Base-by-base conservation (phyloP, 2,888 invertebrate genomes). In the Poecilobothrus nobilitatus region DNA sequence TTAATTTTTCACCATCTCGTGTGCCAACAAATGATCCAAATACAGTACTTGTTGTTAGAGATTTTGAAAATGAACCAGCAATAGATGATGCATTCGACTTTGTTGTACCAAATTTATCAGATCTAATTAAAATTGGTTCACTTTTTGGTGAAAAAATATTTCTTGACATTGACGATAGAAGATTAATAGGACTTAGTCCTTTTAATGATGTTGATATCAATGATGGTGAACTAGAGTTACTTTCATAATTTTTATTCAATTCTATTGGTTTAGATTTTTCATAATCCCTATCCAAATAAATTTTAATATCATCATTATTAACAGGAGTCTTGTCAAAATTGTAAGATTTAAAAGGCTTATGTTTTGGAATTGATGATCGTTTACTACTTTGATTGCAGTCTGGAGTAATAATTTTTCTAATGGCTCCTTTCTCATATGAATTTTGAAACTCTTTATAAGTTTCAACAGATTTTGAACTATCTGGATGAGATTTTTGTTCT, bases 221-320 rank as follows among this genome's bases (percentile, higher is more conserved):
- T 5, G 72, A 69, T n/a, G 71, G 69, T 22, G 67, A 67, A 63
- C 67, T 69, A 4, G 65, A 41, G n/a, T 68, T 68, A n/a, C 44
- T 68, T 27, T 66, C 15, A 21, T 68, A 41, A 22, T 70, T 69
- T 22, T 71, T 44, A 9, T 63, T 66, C 12, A 69, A 68, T 18
- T 22, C 63, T 27, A 27, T 27, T 21, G 20, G 5, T 62, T 9
- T 62, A n/a, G 68, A 69, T n/a, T 22, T 66, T 4, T 62, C 65
- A 53, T 63, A 33, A 41, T 68, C 63, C 8, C 33, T 76, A 72
- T 82, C 82, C n/a, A 78, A 78, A 78, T 82, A 78, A 68, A 82
- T 82, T 73, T 81, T 79, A 21, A 82, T 82, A 71, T 81, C 76
- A 71, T 82, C 81, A 66, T 81, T 81, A 71, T 81, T 80, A 1